These are phyloP conservation scores for Abrostola tripartita DNA, from an alignment of 2,888 invertebrate genomes.

Conservation along the genomic window DNA sequence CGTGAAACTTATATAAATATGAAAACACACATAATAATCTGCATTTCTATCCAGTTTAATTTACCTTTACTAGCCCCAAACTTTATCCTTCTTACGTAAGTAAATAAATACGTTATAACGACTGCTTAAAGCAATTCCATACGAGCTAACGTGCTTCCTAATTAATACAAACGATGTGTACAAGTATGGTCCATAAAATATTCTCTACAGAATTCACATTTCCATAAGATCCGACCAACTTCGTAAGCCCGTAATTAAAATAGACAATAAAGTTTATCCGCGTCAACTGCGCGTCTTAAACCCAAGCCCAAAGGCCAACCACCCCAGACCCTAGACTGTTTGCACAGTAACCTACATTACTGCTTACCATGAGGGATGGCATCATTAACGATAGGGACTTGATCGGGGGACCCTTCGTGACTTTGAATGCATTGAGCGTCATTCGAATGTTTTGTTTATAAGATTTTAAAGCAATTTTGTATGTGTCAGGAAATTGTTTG, in stretches of 20 bases:
- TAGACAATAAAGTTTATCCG: conserved; percentile 67
- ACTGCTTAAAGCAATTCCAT: no score
- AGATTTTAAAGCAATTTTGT: conserved; percentile 59
- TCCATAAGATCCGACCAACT: conserved; percentile 26
- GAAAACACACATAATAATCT: no score
- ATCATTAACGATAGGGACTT: conserved; percentile 86
- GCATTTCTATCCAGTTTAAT: no score
- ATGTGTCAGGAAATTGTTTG: conserved; percentile 46
- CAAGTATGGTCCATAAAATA: not conserved
- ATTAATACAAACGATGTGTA: no score
- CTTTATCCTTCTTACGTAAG: no score
- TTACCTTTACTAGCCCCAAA: no score
- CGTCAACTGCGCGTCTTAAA: conserved; percentile 61
- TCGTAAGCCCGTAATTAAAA: conserved; percentile 62
- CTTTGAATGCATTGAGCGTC: conserved; percentile 82
- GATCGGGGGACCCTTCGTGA: conserved; percentile 83
- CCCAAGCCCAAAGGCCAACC: conserved; percentile 70
- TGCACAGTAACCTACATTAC: conserved; percentile 88
- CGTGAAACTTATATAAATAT: no score
- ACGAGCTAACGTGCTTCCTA: no score
- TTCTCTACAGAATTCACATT: not conserved
- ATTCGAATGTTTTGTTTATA: conserved; percentile 71
- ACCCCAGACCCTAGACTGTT: conserved; percentile 83
- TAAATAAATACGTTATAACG: no score
- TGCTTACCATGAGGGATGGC: conserved; percentile 81